Conservation (phyloP, 2,113 vertebrate species). For the Colius striatus region DNA sequence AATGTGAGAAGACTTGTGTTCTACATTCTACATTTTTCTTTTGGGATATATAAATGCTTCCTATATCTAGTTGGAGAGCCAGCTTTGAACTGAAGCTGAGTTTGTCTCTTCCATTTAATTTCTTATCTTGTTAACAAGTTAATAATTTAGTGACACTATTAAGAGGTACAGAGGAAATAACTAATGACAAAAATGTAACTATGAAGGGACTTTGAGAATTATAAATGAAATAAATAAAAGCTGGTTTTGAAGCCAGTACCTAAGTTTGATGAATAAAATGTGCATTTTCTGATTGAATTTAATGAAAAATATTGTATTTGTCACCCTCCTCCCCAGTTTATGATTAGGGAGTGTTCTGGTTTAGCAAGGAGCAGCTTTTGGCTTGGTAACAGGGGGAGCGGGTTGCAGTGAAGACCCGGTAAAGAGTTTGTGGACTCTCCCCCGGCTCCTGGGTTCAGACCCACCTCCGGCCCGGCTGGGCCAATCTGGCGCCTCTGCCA, state of each 20-base stretch:
- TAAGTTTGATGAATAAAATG: neutral
- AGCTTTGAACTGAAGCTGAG: neutral
- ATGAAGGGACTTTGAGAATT: neutral
- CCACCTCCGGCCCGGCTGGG: no score
- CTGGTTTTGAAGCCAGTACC: neutral
- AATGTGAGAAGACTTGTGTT: neutral
- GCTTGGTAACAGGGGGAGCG: no score
- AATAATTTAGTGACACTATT: neutral
- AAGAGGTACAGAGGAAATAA: neutral
- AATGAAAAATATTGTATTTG: neutral
- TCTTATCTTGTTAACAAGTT: conserved; percentile 14
- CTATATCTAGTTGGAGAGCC: neutral
- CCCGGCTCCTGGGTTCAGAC: no score
- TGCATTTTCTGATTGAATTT: neutral
- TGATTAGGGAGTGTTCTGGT: no score
- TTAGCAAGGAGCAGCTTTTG: no score
- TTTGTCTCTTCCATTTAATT: neutral
- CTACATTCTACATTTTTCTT: neutral
- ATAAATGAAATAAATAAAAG: neutral
- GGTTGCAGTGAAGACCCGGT: no score
- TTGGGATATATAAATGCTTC: neutral
- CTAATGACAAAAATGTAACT: neutral
- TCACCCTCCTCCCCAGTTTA: neutral
- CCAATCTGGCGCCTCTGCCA: no score
- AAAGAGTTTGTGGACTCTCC: no score